A percentile compares a stretch with the other conserved stretches of the same genome.
These are phyloP conservation scores for Oryzias celebensis DNA, from an alignment of 2,113 vertebrate species.

Conservation along the genomic window DNA sequence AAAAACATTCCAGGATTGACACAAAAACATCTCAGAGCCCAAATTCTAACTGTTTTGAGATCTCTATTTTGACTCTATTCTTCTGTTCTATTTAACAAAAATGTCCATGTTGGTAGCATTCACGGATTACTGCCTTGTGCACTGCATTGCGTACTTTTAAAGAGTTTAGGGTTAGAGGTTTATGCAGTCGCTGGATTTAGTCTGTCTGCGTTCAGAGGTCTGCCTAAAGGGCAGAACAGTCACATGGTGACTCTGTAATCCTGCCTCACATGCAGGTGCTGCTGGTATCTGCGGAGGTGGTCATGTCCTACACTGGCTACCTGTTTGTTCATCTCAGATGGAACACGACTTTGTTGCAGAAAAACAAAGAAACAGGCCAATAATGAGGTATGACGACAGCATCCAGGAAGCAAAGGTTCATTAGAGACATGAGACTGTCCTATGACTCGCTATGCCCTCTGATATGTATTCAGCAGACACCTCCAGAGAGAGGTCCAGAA, in stretches of 20 bases:
- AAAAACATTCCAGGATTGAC: too few relatives aligned
- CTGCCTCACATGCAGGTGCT: conserved; percentile 66
- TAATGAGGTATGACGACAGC: background rate
- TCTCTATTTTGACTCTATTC: too few relatives aligned
- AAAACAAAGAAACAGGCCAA: conserved; percentile 14
- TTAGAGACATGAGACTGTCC: too few relatives aligned
- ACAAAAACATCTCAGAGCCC: too few relatives aligned
- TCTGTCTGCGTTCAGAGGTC: conserved; percentile 56
- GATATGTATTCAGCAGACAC: background rate
- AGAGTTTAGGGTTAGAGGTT: conserved; percentile 21
- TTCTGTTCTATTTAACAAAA: background rate
- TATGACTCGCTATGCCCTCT: background rate
- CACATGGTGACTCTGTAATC: conserved; percentile 74
- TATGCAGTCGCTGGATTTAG: conserved; percentile 44
- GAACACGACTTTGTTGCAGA: conserved; percentile 19
- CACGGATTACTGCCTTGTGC: background rate
- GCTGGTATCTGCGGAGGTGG: conserved; percentile 48
- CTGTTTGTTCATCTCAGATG: conserved; percentile 52
- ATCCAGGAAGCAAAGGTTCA: too few relatives aligned
- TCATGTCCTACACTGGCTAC: conserved; percentile 32
- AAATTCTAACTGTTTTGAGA: too few relatives aligned
- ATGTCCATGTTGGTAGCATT: background rate
- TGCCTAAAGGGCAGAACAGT: conserved; percentile 61
- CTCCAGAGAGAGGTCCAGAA: background rate
- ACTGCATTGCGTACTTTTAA: conserved; percentile 11